Evolutionary conservation across 2,797 vertebrate species (phyloP).

Genomic region (Xiphorhynchus erythropygius): DNA sequence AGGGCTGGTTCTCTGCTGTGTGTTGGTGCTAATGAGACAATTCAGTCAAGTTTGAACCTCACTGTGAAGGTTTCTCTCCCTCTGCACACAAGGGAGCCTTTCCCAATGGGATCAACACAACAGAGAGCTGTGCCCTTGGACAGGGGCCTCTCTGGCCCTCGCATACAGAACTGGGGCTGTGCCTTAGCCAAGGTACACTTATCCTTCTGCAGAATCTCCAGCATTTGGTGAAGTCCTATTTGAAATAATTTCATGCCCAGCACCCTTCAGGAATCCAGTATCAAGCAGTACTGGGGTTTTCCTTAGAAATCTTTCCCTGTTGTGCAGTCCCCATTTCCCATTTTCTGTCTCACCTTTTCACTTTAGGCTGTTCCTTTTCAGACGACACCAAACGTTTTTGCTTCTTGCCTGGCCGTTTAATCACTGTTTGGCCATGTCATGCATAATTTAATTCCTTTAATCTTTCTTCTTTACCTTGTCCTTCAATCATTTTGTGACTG

Average conservation of each 20-base stretch:
- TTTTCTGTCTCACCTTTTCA: neutral
- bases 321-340: neutral
- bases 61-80: neutral
- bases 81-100: neutral
- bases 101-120: accelerated
- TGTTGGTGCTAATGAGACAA: accelerated
- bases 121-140: neutral
- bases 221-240: neutral
- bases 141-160: neutral
- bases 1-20: neutral
- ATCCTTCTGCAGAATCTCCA: neutral
- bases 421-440: neutral
- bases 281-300: neutral
- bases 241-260: neutral
- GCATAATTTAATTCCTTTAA: conserved; percentile 10
- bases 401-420: neutral
- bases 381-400: neutral
- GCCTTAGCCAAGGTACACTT: neutral
- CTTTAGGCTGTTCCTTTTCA: neutral
- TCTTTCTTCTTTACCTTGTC: neutral
- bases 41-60: neutral
- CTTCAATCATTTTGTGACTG: neutral
- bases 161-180: neutral
- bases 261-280: neutral
- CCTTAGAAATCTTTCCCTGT: neutral